These are phyloP conservation scores for Cherax quadricarinatus DNA, from an alignment of 1,140 invertebrate species.

Conservation along the genomic window DNA sequence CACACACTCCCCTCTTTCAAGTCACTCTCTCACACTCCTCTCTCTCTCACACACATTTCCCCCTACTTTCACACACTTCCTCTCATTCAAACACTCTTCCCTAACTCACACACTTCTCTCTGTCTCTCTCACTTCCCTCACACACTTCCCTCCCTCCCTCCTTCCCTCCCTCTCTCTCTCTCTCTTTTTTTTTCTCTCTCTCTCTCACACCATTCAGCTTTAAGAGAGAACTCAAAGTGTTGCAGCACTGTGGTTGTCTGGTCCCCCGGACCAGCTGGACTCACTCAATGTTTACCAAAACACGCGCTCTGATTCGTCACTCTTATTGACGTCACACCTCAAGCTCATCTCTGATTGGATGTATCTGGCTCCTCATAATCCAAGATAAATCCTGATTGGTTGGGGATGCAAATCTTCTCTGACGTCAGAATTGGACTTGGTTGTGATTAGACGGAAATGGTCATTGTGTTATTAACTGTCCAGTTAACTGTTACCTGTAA, in stretches of 20 bases:
- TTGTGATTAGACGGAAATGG: no score
- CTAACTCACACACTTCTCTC: neutral
- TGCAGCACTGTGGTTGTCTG: neutral
- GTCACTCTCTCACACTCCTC: neutral
- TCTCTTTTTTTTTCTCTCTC: neutral
- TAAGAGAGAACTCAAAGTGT: neutral
- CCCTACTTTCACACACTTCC: neutral
- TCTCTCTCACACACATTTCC: no score
- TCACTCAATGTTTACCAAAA: neutral
- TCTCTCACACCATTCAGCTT: neutral
- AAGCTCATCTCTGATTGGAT: no score
- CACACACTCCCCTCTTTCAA: no score
- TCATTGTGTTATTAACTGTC: no score
- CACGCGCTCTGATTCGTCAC: neutral
- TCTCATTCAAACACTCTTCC: no score
- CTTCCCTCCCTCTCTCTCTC: neutral
- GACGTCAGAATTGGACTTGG: neutral
- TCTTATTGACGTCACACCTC: neutral
- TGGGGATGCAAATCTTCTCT: neutral
- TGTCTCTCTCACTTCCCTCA: neutral
- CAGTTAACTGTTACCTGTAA: no score
- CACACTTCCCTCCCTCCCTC: neutral
- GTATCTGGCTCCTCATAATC: neutral
- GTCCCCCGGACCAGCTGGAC: neutral
- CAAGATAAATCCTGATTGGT: neutral